Base-by-base conservation (phyloP, 1,140 invertebrate species). In the Fopius arisanus region DNA sequence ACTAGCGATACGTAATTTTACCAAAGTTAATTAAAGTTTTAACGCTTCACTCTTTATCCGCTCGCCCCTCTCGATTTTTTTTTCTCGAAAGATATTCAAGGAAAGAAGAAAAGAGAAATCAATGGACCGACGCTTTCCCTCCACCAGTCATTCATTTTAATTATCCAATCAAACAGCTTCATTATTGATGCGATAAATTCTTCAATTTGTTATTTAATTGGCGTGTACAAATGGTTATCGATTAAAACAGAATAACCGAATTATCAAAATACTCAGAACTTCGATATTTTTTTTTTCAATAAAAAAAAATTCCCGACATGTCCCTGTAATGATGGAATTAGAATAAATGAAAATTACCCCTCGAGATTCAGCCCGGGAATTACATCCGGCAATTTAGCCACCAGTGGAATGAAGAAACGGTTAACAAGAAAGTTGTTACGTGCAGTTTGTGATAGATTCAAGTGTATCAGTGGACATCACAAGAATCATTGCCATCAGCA, bases 1-100 rank as follows among this genome's bases (percentile, higher is more conserved):
- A 51, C 72, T 77, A 75, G 76, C 76, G 75, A 78, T 78, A 73
- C 54, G 77, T 75, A 76, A 79, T 81, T 77, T 75, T 28, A 51
- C 66, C 37, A 28, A 40, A 72, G 71, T 68, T 71, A 79, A 81
- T 80, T 80, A 75, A 51, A 73, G 66, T 37, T 71, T 51, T 73
- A 21, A 51, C 43, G 43, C 43, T 51, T 12, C n/a, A 51, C 43
- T 51, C 43, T 51, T 51, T 51, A 51, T 51, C 43, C 43, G 1
- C 19, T 51, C 31, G 21, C 48, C 59, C 43, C 12, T 12, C 21
- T 10, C 1, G 12, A 43, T 10, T 54, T 51, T 28, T 19, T 69
- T 31, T 67, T 33, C 23, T 51, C 29, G n/a, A 31, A 19, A 33
- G 9, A 37, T 10, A 37, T 37, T 37, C 7, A 2, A 37, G 1